These are phyloP conservation scores for Lemur catta DNA, from an alignment of 2,797 vertebrate genomes.

Conservation along the genomic window DNA sequence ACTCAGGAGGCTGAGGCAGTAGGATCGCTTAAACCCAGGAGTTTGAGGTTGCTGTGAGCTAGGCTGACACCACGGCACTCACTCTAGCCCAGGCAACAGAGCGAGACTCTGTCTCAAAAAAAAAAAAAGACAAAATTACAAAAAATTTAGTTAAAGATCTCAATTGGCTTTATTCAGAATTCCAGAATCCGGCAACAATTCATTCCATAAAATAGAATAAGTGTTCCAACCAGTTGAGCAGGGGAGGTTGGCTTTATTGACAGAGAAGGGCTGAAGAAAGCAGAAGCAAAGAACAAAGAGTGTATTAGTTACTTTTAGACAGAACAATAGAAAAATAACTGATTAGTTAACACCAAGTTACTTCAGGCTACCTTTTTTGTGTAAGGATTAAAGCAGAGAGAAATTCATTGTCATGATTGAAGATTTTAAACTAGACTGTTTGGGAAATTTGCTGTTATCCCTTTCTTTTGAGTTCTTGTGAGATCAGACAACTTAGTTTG, in stretches of 20 bases:
- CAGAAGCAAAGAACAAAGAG: background rate
- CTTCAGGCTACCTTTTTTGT: background rate
- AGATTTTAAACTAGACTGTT: background rate
- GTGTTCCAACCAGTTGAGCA: too few species aligned
- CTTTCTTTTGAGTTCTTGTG: background rate
- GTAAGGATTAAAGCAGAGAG: background rate
- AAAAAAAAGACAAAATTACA: background rate
- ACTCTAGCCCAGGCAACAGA: too few species aligned
- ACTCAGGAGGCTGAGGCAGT: too few species aligned
- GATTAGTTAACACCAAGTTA: background rate
- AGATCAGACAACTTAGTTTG: background rate
- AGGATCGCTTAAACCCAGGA: too few species aligned
- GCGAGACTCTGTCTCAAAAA: too few species aligned
- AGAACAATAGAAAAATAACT: background rate
- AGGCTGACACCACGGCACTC: too few species aligned
- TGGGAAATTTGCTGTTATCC: background rate
- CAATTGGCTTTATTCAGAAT: background rate
- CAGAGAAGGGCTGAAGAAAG: background rate
- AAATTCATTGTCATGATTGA: background rate
- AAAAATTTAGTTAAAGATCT: background rate
- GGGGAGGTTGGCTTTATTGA: too few species aligned
- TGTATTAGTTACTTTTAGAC: background rate
- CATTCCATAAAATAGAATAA: too few species aligned
- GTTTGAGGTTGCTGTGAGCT: too few species aligned
- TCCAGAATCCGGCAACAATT: too few species aligned